phyloP scores from a whole-genome alignment of 30 jellyfish, hydroid and myxozoan species.

The Aurelia aurita complex sp. Pacific region DNA sequence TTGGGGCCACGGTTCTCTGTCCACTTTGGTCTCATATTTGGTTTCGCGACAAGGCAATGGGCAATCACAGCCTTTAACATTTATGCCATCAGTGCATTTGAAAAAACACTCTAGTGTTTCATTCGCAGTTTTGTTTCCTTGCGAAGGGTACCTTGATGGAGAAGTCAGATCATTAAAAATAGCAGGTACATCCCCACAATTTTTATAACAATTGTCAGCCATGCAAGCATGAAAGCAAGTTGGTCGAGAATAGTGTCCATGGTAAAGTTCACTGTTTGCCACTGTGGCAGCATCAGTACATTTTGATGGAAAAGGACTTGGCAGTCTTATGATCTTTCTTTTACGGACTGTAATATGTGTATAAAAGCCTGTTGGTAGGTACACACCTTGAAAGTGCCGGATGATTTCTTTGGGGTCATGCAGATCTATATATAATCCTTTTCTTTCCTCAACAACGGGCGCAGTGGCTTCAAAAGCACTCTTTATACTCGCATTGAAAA shows the following conservation, averaged over 20 bases:
- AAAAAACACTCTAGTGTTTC: background rate
- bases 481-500: background rate
- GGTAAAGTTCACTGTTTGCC: background rate
- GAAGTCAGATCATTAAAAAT: background rate
- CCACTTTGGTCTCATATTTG: slow-evolving; percentile 20
- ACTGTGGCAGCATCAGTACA: background rate
- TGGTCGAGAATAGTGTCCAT: background rate
- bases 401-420: slow-evolving; percentile 19
- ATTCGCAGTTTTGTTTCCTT: background rate
- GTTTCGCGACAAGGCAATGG: slow-evolving; percentile 38
- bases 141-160: background rate
- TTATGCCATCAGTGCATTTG: background rate
- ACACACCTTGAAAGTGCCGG: background rate
- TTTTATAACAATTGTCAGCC: background rate
- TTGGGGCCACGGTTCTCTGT: slow-evolving; percentile 58
- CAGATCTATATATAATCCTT: background rate
- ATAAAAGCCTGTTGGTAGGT: slow-evolving; percentile 21
- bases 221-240: slow-evolving; percentile 5
- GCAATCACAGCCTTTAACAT: slow-evolving; percentile 32
- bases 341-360: background rate
- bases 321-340: background rate
- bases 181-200: background rate
- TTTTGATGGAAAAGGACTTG: slow-evolving; percentile 3
- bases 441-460: slow-evolving; percentile 1
- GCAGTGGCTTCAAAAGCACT: background rate